These are phyloP conservation scores for Branchipolynoe longqiensis DNA, from an alignment of 2,888 invertebrate species.

Conservation along the genomic window DNA sequence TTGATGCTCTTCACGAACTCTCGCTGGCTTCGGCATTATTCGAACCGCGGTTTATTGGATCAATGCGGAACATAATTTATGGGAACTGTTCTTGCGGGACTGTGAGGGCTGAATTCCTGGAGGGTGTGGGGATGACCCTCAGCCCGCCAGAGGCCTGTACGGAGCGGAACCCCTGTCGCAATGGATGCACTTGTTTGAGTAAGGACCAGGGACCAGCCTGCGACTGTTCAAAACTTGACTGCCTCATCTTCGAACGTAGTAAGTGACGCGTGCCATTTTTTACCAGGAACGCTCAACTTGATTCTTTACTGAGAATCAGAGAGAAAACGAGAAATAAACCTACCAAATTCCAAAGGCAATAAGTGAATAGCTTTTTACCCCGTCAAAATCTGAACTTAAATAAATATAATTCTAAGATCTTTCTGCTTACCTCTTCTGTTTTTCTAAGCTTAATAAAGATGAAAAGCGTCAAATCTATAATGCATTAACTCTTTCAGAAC, in stretches of 20 bases:
- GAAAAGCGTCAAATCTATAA: too few relatives aligned
- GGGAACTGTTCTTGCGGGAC: conserved; percentile 78
- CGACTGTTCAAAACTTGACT: conserved; percentile 70
- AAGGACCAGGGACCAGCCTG: conserved; percentile 74
- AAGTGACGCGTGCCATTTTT: too few relatives aligned
- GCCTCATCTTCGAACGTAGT: background rate
- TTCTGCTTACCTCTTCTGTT: too few relatives aligned
- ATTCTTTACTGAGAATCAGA: too few relatives aligned
- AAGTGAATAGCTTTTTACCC: too few relatives aligned
- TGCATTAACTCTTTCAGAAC: too few relatives aligned
- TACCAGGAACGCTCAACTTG: too few relatives aligned
- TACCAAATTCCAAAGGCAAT: too few relatives aligned
- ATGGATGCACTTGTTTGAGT: conserved; percentile 78
- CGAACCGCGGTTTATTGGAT: conserved; percentile 71
- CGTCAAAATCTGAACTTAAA: too few relatives aligned
- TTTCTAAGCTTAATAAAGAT: too few relatives aligned
- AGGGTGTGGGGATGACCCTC: conserved; percentile 67
- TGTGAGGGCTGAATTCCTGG: conserved; percentile 70
- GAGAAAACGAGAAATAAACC: too few relatives aligned
- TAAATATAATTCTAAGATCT: too few relatives aligned
- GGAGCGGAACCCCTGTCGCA: conserved; percentile 72
- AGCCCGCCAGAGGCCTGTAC: conserved; percentile 73
- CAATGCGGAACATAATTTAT: conserved; percentile 78
- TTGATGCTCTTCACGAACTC: conserved; percentile 65
- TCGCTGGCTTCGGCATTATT: conserved; percentile 73